phyloP scores from a whole-genome alignment of 2,888 invertebrate species.

The Lepeophtheirus nordmannii region DNA sequence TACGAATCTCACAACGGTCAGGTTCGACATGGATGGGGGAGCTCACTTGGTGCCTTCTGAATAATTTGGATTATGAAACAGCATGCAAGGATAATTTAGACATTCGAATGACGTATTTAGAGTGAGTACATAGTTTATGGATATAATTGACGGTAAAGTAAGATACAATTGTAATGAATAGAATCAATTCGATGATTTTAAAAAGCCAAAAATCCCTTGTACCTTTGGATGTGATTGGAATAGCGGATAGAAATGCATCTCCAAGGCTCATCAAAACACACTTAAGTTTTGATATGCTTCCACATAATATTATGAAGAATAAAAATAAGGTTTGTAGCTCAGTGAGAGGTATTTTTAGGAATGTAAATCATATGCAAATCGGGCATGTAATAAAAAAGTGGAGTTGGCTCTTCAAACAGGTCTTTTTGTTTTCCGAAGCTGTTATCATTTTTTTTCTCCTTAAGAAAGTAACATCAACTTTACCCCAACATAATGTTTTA shows the following conservation, averaged over 20 bases:
- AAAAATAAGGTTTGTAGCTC: background rate
- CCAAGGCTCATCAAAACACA: slow-evolving; percentile 20
- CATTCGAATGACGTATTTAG: slow-evolving; percentile 57
- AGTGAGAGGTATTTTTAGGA: no score
- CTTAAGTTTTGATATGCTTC: slow-evolving; percentile 10
- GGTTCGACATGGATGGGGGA: slow-evolving; percentile 87
- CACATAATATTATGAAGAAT: background rate
- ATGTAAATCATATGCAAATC: no score
- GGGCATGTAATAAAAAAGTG: no score
- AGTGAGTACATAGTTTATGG: slow-evolving; percentile 39
- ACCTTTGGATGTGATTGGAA: background rate
- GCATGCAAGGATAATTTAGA: slow-evolving; percentile 46
- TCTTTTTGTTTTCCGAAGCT: no score
- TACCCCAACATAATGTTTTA: no score
- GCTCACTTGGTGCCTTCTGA: slow-evolving; percentile 76
- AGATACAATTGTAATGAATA: background rate
- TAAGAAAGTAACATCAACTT: no score
- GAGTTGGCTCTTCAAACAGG: no score
- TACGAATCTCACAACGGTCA: slow-evolving; percentile 31
- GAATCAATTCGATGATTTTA: background rate
- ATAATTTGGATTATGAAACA: slow-evolving; percentile 57
- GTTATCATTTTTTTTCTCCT: no score
- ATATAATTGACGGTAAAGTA: no score
- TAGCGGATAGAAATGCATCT: background rate
- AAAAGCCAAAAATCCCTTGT: background rate